phyloP scores from a whole-genome alignment of 2,113 vertebrate species.

The Australoheros scitulus region DNA sequence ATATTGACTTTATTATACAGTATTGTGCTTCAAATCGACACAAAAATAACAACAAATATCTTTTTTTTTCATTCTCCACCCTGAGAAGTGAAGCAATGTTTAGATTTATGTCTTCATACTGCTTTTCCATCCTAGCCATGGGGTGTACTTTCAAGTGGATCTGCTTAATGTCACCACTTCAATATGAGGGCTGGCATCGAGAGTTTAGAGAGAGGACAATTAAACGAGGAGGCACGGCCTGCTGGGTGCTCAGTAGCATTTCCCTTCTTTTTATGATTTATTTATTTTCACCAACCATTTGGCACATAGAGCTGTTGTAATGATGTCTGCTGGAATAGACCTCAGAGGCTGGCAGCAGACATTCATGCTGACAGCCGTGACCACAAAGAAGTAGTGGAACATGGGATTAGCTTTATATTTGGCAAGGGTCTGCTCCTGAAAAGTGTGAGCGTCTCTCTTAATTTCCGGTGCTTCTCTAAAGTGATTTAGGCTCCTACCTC shows the following conservation, averaged over 20 bases:
- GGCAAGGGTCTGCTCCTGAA: conserved; percentile 43
- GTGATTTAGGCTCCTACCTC: conserved; percentile 34
- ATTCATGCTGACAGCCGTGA: conserved; percentile 52
- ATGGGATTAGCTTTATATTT: conserved; percentile 57
- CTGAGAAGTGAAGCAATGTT: conserved; percentile 17
- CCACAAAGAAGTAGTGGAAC: conserved; percentile 47
- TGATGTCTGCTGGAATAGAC: conserved; percentile 42
- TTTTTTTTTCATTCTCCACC: neutral
- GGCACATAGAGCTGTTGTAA: conserved; percentile 26
- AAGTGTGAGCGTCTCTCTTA: conserved; percentile 31
- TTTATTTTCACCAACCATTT: conserved; percentile 44
- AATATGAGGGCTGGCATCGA: neutral
- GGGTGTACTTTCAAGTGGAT: conserved; percentile 49
- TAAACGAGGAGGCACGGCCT: conserved; percentile 18
- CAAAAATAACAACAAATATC: conserved; percentile 15
- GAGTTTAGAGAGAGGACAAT: conserved; percentile 20
- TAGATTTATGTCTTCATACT: conserved; percentile 15
- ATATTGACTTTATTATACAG: conserved; percentile 4
- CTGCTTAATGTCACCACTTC: conserved; percentile 49
- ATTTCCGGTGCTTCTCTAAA: conserved; percentile 40
- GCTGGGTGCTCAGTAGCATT: conserved; percentile 29
- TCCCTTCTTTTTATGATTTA: conserved; percentile 45
- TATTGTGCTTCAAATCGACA: conserved; percentile 1
- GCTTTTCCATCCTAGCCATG: conserved; percentile 25
- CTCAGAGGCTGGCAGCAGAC: conserved; percentile 37